These are phyloP conservation scores for Ammospiza caudacuta DNA, from an alignment of 2,113 vertebrate species.

Conservation along the genomic window DNA sequence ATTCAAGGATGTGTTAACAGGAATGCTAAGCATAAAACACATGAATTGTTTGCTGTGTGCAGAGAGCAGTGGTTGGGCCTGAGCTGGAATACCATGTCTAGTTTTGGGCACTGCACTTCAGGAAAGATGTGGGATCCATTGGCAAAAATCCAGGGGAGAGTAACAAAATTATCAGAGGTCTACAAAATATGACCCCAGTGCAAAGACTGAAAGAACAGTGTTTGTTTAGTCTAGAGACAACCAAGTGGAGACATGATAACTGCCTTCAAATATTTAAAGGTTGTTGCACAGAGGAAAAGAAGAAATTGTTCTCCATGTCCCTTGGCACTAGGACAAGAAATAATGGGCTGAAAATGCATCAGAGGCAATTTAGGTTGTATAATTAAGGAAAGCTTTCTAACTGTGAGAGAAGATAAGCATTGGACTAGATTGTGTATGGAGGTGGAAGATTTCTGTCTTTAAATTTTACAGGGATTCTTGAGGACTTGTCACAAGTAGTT, in stretches of 20 bases:
- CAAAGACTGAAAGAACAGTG: slow-evolving; percentile 19
- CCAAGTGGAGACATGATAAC: slow-evolving; percentile 41
- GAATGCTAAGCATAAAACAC: background rate
- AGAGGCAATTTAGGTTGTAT: background rate
- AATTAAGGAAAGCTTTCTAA: background rate
- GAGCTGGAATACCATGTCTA: background rate
- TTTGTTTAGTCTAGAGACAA: slow-evolving; percentile 66
- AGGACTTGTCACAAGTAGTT: background rate
- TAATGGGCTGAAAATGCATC: background rate
- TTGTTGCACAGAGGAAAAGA: slow-evolving; percentile 47
- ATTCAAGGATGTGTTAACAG: background rate
- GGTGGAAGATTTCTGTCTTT: background rate
- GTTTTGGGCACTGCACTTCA: background rate
- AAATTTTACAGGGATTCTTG: background rate
- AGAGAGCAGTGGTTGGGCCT: background rate
- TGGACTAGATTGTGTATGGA: background rate
- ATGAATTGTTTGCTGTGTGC: background rate
- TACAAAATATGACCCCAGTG: slow-evolving; percentile 27
- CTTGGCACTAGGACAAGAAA: slow-evolving; percentile 50
- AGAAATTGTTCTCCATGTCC: slow-evolving; percentile 46
- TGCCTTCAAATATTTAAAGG: slow-evolving; percentile 53
- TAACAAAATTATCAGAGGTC: slow-evolving; percentile 26
- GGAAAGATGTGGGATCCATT: slow-evolving; percentile 6
- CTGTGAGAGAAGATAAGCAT: background rate
- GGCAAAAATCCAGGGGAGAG: slow-evolving; percentile 29